Evolutionary conservation across 2,113 vertebrate species (phyloP).

Genomic region (Struthidea cinerea): DNA sequence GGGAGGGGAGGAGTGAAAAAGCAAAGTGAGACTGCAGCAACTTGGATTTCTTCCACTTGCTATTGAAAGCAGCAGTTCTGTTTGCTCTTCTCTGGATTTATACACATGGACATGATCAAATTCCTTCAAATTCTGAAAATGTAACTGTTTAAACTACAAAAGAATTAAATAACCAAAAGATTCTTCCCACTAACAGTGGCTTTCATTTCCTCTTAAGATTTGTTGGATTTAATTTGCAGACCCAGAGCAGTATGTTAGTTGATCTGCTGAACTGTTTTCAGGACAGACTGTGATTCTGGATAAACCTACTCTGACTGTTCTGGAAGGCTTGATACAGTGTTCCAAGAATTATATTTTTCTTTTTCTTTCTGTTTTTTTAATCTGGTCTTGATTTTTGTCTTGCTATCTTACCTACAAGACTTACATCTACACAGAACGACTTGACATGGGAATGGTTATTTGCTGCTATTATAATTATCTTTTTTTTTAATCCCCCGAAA

Average conservation of each 20-base stretch:
- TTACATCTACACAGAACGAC: neutral
- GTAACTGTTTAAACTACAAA: neutral
- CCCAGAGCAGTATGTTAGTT: neutral
- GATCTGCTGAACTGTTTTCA: neutral
- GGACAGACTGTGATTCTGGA: neutral
- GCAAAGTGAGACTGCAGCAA: neutral
- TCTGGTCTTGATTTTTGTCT: neutral
- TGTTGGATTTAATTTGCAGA: neutral
- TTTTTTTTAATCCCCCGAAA: neutral
- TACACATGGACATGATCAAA: neutral
- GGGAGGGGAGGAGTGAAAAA: neutral
- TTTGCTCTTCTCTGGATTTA: neutral
- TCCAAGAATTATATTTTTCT: neutral
- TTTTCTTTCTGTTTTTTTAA: neutral
- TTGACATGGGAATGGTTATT: neutral
- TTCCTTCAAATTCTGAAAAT: neutral
- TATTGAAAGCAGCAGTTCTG: neutral
- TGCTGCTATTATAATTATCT: neutral
- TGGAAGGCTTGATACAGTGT: neutral
- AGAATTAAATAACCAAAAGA: neutral
- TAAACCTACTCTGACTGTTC: neutral
- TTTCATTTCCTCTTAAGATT: neutral
- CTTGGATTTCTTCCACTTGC: neutral
- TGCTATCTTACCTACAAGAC: neutral
- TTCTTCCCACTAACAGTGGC: neutral